Evolutionary conservation across 2,888 invertebrate genomes (phyloP), one percentile per base, ranked within the genome.

Genomic region (Archips xylosteana): DNA sequence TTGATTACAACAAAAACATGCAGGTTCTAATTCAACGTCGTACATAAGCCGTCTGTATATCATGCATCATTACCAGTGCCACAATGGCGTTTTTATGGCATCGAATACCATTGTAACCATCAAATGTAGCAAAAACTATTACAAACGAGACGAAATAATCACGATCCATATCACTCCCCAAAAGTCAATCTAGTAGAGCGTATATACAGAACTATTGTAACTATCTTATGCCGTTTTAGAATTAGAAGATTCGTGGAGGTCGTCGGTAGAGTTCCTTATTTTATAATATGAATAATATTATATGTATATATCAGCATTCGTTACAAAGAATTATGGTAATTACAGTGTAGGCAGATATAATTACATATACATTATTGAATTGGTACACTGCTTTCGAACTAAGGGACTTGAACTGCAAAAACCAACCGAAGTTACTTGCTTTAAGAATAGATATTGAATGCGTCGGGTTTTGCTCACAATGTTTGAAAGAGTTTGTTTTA

Each of bases 281-380:
- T 23, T 67, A 36, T n/a, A 36, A 15, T 36, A 15, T 51, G 36
- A n/a, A 51, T 65, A 36, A 49, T 49, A 54, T 34, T 65, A 36
- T 60, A 60, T 60, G 6, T 63, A 63, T 63, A 63, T 45, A 63
- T 47, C 47, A 65, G n/a, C 51, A 36, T 54, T 36, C 47, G 49
- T 49, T 60, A 71, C 71, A 66, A 66, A 66, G 60, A 66, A 71
- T 71, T 71, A 73, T 68, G 68, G n/a, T 73, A 73, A 73, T 73
- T 68, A 23, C 62, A 32, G 36, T 49, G 72, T 73, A 62, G 72
- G 68, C 47, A 57, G 67, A 67, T 67, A 65, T 59, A 65, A 62
- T 66, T 61, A 71, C 45, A 36, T 39, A 49, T 71, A 57, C 51
- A 51, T 36, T 60, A 49, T n/a, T 45, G 62, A 73, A 73, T 67